Evolutionary conservation across 2,888 invertebrate species (phyloP), one percentile per base, ranked within the genome.

Genomic region (Plagiodera versicolora): DNA sequence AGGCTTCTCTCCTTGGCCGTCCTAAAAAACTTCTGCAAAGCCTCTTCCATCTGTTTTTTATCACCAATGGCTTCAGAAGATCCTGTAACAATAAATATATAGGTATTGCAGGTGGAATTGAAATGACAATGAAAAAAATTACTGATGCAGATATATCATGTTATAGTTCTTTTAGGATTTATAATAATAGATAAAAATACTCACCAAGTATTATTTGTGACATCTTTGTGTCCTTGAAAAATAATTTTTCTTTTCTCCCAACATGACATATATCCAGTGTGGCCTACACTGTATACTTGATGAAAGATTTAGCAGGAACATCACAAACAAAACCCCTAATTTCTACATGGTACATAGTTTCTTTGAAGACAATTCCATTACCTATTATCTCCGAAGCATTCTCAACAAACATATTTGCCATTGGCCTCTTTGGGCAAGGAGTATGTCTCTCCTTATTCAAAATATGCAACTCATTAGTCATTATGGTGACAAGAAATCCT

Each of bases 391-490:
- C 20, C 28, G 39, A 17, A 39, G 53, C 60, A 56, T 63, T 57
- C 44, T 52, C 28, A 46, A 60, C 56, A 63, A 60, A 60, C 17
- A 19, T 44, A 35, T 48, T 14, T 9, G 57, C 57, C 49, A 57
- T 55, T 11, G n/a, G n/a, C n/a, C n/a, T n/a, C n/a, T 58, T 55
- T 1, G 54, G 14, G 24, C 63, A 73, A 50, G 77, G 77, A 14
- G 73, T 76, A 0, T 72, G 70, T 16, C 76, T 77, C 63, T 5
- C 70, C 72, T 5, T 63, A 63, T 45, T 60, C 72, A 1, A 67
- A 57, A 45, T 75, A 74, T 60, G 70, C 74, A 0, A 69, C 66
- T 30, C 67, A 74, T 58, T 75, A 69, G 65, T 30, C 67, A 74
- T 58, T 75, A 74, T 48, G 66, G 68, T 19, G 69, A 68, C 49